Evolutionary conservation across 2,888 invertebrate species (phyloP).

Genomic region (Erebia ligea): DNA sequence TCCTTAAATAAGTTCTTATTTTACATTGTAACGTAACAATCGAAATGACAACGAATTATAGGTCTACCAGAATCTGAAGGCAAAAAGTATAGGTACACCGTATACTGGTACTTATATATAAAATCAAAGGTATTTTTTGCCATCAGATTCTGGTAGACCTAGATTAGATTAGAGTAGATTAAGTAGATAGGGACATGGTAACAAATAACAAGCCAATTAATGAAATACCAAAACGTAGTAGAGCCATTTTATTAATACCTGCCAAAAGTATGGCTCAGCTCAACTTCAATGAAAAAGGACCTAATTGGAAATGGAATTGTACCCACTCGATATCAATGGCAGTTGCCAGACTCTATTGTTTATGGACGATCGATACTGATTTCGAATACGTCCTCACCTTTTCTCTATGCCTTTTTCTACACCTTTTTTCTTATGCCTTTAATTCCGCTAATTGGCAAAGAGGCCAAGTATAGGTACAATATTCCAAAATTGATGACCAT

Average conservation of each 20-base stretch:
- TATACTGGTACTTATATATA: no score
- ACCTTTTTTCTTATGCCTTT: not conserved
- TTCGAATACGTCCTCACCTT: slow-evolving; percentile 7
- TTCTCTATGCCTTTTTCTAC: not conserved
- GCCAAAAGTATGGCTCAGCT: slow-evolving; percentile 22
- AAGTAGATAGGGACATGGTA: not conserved
- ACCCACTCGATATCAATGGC: slow-evolving; percentile 32
- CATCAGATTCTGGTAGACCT: no score
- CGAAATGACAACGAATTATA: not conserved
- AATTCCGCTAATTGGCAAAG: slow-evolving; percentile 1
- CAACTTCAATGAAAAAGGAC: slow-evolving; percentile 29
- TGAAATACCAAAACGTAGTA: slow-evolving; percentile 15
- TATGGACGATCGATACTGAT: slow-evolving; percentile 33
- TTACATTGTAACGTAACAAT: not conserved
- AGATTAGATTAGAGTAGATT: no score
- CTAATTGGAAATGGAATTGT: slow-evolving; percentile 37
- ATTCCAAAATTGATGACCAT: not conserved
- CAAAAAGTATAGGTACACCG: no score
- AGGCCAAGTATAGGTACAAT: not conserved
- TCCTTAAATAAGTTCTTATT: no score
- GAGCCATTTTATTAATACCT: slow-evolving; percentile 28
- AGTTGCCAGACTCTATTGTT: slow-evolving; percentile 37
- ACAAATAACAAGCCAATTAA: slow-evolving; percentile 23
- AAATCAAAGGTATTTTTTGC: no score
- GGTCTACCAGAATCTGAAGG: no score